Evolutionary conservation across 1,140 invertebrate genomes (phyloP).

Genomic region (Leptestheria dahalacensis): DNA sequence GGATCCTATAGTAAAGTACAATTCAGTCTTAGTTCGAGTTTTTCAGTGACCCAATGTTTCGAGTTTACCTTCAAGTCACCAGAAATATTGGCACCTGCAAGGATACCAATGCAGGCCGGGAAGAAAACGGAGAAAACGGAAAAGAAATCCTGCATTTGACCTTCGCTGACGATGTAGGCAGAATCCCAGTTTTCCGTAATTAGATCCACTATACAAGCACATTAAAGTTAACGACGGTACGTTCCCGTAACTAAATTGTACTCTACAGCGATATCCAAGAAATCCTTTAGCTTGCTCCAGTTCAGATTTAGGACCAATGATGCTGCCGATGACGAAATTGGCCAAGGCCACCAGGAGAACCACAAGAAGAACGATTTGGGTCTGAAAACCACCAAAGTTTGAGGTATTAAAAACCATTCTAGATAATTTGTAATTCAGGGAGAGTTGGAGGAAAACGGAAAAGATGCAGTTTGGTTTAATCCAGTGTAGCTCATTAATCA

Average conservation of each 20-base stretch:
- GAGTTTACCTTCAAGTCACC: slow-evolving; percentile 35
- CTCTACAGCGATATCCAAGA: slow-evolving; percentile 59
- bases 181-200: slow-evolving; percentile 24
- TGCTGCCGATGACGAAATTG: slow-evolving; percentile 74
- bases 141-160: slow-evolving; percentile 28
- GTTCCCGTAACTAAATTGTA: neutral
- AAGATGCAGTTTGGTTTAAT: too few relatives aligned
- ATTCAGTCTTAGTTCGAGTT: too few relatives aligned
- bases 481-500: too few relatives aligned
- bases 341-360: slow-evolving; percentile 77
- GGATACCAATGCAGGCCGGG: slow-evolving; percentile 29
- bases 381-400: too few relatives aligned
- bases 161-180: slow-evolving; percentile 25
- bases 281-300: slow-evolving; percentile 57
- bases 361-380: slow-evolving; percentile 70
- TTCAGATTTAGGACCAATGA: slow-evolving; percentile 53
- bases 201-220: slow-evolving; percentile 23
- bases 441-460: too few relatives aligned
- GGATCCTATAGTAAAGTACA: slow-evolving; percentile 24
- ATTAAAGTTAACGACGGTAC: neutral
- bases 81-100: slow-evolving; percentile 46
- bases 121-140: slow-evolving; percentile 29
- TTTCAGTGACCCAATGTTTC: too few relatives aligned
- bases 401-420: too few relatives aligned
- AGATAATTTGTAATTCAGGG: too few relatives aligned